These are phyloP conservation scores for Dendroctonus ponderosae DNA, from an alignment of 1,140 invertebrate species.

Conservation along the genomic window DNA sequence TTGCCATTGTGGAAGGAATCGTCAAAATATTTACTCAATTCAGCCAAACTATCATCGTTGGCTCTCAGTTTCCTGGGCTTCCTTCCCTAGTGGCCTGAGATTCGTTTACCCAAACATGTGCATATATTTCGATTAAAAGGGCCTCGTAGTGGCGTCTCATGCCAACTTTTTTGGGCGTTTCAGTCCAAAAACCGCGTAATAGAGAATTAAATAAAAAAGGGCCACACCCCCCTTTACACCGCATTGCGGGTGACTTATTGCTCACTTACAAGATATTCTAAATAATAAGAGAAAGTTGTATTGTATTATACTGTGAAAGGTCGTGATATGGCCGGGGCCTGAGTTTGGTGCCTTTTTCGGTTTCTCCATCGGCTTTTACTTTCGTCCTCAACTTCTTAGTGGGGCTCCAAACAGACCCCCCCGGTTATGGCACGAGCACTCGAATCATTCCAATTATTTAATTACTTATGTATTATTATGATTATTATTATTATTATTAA, in stretches of 20 bases:
- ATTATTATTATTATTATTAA: constrained; percentile 30
- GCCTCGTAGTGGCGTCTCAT: constrained; percentile 15
- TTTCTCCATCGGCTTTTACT: too few relatives aligned
- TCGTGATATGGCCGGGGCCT: neutral
- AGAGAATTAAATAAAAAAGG: constrained; percentile 13
- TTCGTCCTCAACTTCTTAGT: too few relatives aligned
- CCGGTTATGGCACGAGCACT: constrained; percentile 20
- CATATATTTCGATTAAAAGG: neutral
- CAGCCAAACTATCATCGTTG: too few relatives aligned
- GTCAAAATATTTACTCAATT: too few relatives aligned
- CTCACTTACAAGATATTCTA: constrained; percentile 52
- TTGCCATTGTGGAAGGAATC: too few relatives aligned
- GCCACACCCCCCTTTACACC: constrained; percentile 35
- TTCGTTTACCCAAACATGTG: neutral
- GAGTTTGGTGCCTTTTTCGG: too few relatives aligned
- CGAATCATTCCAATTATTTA: constrained; percentile 48
- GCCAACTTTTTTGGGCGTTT: constrained; percentile 12
- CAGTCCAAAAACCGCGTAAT: constrained; percentile 19
- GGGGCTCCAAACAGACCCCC: neutral
- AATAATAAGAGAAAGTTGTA: constrained; percentile 50
- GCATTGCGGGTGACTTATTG: constrained; percentile 49
- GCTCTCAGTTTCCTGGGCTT: too few relatives aligned
- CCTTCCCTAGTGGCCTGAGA: too few relatives aligned
- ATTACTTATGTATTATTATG: constrained; percentile 28
- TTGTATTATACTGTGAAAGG: constrained; percentile 44